These are phyloP conservation scores for Meles meles DNA, from an alignment of 2,113 vertebrate genomes.

Conservation along the genomic window DNA sequence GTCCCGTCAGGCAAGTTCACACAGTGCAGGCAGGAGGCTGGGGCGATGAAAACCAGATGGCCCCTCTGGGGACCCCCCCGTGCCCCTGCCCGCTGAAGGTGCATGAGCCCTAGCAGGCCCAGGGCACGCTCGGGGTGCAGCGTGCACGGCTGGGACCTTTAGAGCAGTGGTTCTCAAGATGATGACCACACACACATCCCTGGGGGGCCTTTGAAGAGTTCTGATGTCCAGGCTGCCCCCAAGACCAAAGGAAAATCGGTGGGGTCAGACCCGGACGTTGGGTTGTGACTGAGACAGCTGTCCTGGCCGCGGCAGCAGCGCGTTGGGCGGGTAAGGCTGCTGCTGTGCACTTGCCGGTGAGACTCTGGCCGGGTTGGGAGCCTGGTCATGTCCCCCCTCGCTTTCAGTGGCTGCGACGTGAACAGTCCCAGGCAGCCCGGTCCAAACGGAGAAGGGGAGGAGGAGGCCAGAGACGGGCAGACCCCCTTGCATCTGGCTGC, in stretches of 20 bases:
- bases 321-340: background rate
- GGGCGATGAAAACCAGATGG: background rate
- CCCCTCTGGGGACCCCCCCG: background rate
- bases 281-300: background rate
- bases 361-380: background rate
- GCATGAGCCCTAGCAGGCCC: background rate
- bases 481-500: conserved; percentile 94
- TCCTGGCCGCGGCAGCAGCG: background rate
- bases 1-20: background rate
- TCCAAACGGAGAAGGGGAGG: conserved; percentile 94
- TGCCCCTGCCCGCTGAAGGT: no score
- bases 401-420: conserved; percentile 92
- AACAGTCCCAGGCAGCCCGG: conserved; percentile 94
- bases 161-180: background rate
- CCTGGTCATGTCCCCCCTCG: background rate
- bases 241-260: background rate
- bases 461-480: conserved; percentile 96
- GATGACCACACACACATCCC: background rate
- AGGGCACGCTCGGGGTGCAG: background rate
- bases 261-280: no score
- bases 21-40: background rate
- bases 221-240: background rate
- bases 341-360: accelerated
- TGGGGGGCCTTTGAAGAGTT: background rate
- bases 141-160: background rate